Evolutionary conservation across 1,140 invertebrate species (phyloP).

Genomic region (Helicoverpa armigera): DNA sequence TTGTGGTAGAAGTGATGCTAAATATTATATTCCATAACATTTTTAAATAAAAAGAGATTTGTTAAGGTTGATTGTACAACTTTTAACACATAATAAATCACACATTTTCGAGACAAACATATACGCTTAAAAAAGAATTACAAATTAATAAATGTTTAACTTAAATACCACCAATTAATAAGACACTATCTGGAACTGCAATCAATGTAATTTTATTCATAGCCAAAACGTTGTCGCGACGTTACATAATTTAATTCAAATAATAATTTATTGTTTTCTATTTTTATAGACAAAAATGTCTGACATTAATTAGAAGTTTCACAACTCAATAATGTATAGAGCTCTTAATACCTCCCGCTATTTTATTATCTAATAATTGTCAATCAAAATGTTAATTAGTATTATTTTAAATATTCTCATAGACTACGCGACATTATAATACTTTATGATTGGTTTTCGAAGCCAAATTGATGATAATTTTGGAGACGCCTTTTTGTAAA

Average conservation of each 20-base stretch:
- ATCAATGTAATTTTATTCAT: neutral
- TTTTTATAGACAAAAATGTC: neutral
- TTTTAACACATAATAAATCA: neutral
- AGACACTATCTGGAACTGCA: neutral
- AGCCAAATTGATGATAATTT: neutral
- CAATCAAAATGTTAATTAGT: constrained; percentile 23
- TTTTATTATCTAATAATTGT: constrained; percentile 33
- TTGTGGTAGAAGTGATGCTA: no score
- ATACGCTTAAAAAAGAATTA: neutral
- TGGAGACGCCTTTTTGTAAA: neutral
- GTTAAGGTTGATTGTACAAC: neutral
- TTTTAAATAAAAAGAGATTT: no score
- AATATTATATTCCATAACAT: no score
- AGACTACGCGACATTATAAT: neutral
- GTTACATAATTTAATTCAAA: neutral
- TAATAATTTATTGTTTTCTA: constrained; percentile 4
- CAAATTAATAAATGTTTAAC: neutral
- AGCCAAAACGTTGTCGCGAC: constrained; percentile 11
- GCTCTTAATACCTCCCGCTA: neutral
- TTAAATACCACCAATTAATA: constrained; percentile 9
- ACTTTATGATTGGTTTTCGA: neutral
- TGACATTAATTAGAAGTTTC: constrained; percentile 17
- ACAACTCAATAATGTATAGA: constrained; percentile 16
- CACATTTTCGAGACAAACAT: neutral
- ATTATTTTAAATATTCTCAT: constrained; percentile 8